Evolutionary conservation across 2,888 invertebrate species (phyloP).

Genomic region (Octodonta nipae): DNA sequence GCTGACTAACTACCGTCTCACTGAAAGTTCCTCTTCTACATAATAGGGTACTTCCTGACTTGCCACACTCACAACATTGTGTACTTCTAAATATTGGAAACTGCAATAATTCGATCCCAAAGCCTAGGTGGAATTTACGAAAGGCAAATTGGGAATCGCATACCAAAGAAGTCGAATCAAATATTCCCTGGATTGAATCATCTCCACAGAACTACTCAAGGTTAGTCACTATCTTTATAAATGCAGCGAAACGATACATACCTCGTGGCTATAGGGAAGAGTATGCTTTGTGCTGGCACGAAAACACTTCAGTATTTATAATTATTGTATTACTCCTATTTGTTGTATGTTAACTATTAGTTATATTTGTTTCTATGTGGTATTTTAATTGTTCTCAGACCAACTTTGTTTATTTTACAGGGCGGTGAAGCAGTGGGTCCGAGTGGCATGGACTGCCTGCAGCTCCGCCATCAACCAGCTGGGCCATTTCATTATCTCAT

Average conservation of each 20-base stretch:
- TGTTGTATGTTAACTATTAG: too few species aligned
- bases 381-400: too few species aligned
- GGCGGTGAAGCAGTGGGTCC: constrained; percentile 3
- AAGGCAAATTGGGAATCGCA: constrained; percentile 1
- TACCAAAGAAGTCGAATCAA: not conserved
- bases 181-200: too few species aligned
- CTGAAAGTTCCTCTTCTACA: constrained; percentile 1
- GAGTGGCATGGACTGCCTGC: constrained; percentile 58
- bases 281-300: not conserved
- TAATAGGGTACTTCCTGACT: not conserved
- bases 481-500: constrained; percentile 65
- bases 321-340: too few species aligned
- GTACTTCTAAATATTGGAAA: not conserved
- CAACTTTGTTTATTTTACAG: too few species aligned
- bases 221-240: not conserved
- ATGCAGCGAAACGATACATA: constrained; percentile 1
- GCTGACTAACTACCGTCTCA: not conserved
- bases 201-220: too few species aligned
- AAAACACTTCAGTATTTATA: too few species aligned
- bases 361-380: too few species aligned
- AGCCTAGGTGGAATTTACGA: not conserved
- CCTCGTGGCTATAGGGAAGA: constrained; percentile 1
- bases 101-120: constrained; percentile 1
- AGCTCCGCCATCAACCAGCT: constrained; percentile 20
- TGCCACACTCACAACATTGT: constrained; percentile 1